Percentiles rank a stretch among this genome's conserved stretches.
These are phyloP conservation scores for Tarsius wallacei DNA, from an alignment of 2,797 vertebrate species.

Conservation along the genomic window DNA sequence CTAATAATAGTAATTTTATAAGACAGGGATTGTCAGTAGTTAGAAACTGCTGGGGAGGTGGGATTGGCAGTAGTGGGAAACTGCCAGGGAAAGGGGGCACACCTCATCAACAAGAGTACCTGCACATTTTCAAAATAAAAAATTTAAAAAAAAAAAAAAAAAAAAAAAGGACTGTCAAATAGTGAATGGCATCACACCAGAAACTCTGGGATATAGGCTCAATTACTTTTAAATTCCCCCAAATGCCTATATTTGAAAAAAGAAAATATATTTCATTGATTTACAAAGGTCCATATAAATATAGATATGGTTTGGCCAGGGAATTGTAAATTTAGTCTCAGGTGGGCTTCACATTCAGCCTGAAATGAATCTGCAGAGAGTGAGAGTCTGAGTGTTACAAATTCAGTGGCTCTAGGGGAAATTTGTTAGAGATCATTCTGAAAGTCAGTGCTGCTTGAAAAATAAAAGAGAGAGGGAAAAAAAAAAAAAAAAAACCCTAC, in stretches of 20 bases:
- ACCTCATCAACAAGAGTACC: too few species aligned
- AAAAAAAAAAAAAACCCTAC: too few species aligned
- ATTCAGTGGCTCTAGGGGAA: constrained; percentile 74
- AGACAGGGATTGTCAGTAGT: too few species aligned
- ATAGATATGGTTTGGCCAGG: constrained; percentile 26
- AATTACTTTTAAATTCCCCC: constrained; percentile 30
- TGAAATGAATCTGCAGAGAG: constrained; percentile 72
- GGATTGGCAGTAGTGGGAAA: too few species aligned
- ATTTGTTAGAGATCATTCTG: constrained; percentile 77
- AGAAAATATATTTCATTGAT: constrained; percentile 75
- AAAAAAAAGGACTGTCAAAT: background rate
- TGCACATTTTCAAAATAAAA: too few species aligned
- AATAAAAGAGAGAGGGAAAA: background rate
- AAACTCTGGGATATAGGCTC: background rate
- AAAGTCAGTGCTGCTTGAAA: constrained; percentile 70
- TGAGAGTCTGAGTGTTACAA: constrained; percentile 57
- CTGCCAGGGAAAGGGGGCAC: too few species aligned
- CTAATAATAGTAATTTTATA: too few species aligned
- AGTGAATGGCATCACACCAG: background rate
- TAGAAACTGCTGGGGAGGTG: too few species aligned
- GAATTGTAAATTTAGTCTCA: constrained; percentile 71
- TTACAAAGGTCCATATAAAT: constrained; percentile 73
- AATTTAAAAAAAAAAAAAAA: too few species aligned
- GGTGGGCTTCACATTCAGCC: constrained; percentile 5
- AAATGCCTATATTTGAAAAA: constrained; percentile 60